A percentile compares a stretch with the other conserved stretches of the same genome.
Evolutionary conservation across 2,888 invertebrate species (phyloP).

Genomic region (Baccha elongata): DNA sequence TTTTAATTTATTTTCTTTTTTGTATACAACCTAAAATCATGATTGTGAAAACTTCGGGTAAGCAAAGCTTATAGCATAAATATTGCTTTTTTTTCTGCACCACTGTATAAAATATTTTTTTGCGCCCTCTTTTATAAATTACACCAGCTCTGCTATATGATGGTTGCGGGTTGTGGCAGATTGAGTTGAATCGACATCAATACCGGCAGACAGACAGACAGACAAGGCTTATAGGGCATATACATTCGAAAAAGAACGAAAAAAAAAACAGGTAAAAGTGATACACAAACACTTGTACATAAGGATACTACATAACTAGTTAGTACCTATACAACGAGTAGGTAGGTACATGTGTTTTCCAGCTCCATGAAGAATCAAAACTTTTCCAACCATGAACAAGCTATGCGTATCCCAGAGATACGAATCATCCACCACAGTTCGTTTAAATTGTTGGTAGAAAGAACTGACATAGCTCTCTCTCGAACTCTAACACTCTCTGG

Average conservation of each 20-base stretch:
- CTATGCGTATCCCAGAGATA: constrained; percentile 59
- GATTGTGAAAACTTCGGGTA: too few relatives aligned
- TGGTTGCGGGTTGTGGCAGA: constrained; percentile 39
- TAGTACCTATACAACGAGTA: constrained; percentile 1
- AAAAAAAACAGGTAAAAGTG: constrained; percentile 56
- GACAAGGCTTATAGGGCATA: constrained; percentile 30
- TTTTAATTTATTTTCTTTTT: too few relatives aligned
- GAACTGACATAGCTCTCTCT: constrained; percentile 35
- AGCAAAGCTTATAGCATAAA: too few relatives aligned
- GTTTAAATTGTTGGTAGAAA: constrained; percentile 2
- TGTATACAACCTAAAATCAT: too few relatives aligned
- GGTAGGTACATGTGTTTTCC: constrained; percentile 26
- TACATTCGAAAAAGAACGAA: constrained; percentile 27
- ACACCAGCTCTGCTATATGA: constrained; percentile 52
- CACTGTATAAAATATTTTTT: constrained; percentile 36
- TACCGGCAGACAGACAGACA: constrained; percentile 19
- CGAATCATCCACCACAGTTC: constrained; percentile 12
- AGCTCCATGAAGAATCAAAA: constrained; percentile 43
- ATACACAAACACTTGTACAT: constrained; percentile 31
- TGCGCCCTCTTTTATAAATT: constrained; percentile 54
- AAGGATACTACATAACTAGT: neutral
- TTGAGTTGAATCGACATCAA: constrained; percentile 62
- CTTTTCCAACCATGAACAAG: constrained; percentile 43
- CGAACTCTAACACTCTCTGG: constrained; percentile 53
- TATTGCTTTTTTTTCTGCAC: constrained; percentile 1